Base-by-base conservation (phyloP, 2,888 invertebrate species). In the Amblyjoppa fuscipennis region DNA sequence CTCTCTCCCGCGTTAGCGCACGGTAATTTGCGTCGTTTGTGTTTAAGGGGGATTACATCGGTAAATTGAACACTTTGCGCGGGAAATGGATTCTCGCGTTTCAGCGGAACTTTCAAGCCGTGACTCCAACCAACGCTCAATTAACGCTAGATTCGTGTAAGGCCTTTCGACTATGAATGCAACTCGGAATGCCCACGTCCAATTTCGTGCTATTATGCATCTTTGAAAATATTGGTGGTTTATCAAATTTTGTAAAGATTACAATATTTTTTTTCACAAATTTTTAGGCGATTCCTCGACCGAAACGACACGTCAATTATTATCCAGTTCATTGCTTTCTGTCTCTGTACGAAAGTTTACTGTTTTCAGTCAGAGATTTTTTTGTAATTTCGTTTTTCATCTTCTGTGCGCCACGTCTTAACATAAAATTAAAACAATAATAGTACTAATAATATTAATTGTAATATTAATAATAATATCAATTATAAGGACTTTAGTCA, bases 11-110 rank as follows among this genome's bases (percentile, higher is more conserved):
- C 59, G 25, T 59, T 59, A 59, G 59, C 59, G 59, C 59, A 59
- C 59, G 25, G 59, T 28, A 25, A 59, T 59, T 59, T 59, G 59
- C 25, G 59, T 59, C 9, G 28, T 59, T 59, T 59, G 11, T 25
- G 28, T 25, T 59, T 59, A 28, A 59, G 59, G 13, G 28, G 59
- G 25, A 59, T 59, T 59, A 59, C 59, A 59, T 4, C 11, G 3
- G 59, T 13, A 59, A 59, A 59, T 59, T 59, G 59, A 59, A 25
- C 59, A 59, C 13, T 59, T 59, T 28, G 59, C 25, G 59, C 59
- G 25, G 59, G 9, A 59, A 59, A 59, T 25, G 59, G 11, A 59
- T 28, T 59, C 59, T 25, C 59, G 28, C 59, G 59, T 59, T 59
- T 59, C 13, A 28, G 25, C 28, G 59, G 5, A 59, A 59, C 28